Conservation (phyloP, 2,797 vertebrate genomes). For the Neoniphon sammara region DNA sequence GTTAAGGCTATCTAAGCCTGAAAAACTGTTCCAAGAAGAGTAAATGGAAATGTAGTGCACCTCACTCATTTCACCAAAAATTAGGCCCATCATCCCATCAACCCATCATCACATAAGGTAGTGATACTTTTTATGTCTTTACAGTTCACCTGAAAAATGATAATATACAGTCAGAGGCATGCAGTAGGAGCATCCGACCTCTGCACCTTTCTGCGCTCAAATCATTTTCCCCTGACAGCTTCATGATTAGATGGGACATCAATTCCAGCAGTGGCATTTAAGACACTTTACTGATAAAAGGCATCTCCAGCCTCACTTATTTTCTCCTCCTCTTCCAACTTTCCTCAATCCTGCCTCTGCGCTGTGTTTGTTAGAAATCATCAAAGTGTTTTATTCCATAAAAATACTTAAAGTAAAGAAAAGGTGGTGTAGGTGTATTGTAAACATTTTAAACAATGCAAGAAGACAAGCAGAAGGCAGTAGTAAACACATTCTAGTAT, state of each 20-base stretch:
- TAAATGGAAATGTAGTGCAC: too few species aligned
- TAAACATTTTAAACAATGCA: neutral
- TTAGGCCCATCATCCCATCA: neutral
- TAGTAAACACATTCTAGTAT: neutral
- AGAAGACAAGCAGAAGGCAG: too few species aligned
- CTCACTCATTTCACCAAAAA: conserved; percentile 6
- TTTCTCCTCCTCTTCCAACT: neutral
- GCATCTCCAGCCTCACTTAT: conserved; percentile 29
- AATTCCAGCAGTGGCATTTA: conserved; percentile 4
- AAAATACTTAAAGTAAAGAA: neutral
- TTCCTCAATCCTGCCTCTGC: neutral
- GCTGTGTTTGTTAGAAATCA: neutral
- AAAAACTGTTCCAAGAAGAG: too few species aligned
- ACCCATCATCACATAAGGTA: neutral
- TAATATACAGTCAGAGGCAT: conserved; percentile 56
- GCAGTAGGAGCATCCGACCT: conserved; percentile 31
- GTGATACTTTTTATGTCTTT: conserved; percentile 6
- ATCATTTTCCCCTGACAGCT: conserved; percentile 71
- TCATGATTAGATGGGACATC: conserved; percentile 67
- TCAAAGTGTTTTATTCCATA: neutral
- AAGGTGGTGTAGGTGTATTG: neutral
- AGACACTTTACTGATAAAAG: conserved; percentile 34
- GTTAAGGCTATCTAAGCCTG: neutral
- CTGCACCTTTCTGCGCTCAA: conserved; percentile 50
- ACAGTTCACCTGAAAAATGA: conserved; percentile 31